phyloP scores from a whole-genome alignment of 2,113 vertebrate species.

The Xerus inauris region DNA sequence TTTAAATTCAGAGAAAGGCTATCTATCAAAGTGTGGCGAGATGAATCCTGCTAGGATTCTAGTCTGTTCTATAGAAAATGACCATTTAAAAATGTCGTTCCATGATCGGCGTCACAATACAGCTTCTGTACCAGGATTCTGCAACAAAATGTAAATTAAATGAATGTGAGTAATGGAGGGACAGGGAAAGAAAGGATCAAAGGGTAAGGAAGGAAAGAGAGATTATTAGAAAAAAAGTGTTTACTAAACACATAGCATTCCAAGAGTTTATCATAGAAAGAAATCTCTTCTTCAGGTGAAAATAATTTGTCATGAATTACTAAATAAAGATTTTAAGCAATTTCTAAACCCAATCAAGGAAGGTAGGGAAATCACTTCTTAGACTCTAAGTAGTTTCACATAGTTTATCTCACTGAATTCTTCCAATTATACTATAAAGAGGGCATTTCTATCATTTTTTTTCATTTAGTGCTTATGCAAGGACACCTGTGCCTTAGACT shows the following conservation, averaged over 20 bases:
- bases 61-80: slow-evolving; percentile 42
- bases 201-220: slow-evolving; percentile 17
- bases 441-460: not conserved
- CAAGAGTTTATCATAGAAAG: slow-evolving; percentile 10
- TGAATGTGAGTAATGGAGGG: slow-evolving; percentile 21
- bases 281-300: not conserved
- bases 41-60: not conserved
- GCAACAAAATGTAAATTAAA: slow-evolving; percentile 63
- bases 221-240: not conserved
- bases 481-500: not conserved
- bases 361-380: not conserved
- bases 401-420: not conserved
- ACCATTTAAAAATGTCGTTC: slow-evolving; percentile 46
- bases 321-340: slow-evolving; percentile 26
- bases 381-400: not conserved
- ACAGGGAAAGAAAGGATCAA: slow-evolving; percentile 40
- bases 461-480: not conserved
- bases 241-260: slow-evolving; percentile 14
- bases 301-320: not conserved
- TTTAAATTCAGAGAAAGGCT: slow-evolving; percentile 33
- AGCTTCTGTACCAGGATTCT: slow-evolving; percentile 43
- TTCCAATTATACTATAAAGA: not conserved
- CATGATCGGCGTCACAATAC: not conserved
- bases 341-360: not conserved
- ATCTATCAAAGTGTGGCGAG: slow-evolving; percentile 34